Percentiles rank a stretch among this genome's conserved stretches.
phyloP scores from a whole-genome alignment of 2,113 vertebrate species.

The Pimephales promelas region DNA sequence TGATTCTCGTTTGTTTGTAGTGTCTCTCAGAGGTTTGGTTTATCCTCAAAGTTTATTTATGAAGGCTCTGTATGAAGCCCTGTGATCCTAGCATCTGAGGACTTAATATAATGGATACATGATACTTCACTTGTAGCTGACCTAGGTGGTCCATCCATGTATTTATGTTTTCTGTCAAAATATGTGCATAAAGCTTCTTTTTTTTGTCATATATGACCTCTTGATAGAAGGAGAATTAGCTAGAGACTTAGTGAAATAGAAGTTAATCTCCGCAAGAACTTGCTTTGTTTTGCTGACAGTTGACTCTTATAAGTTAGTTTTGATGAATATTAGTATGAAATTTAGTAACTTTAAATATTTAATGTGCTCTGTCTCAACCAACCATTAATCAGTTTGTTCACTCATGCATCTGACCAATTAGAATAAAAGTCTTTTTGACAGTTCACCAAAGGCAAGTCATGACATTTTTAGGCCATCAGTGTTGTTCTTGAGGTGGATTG shows the following conservation, averaged over 20 bases:
- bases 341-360: too few relatives aligned
- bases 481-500: constrained; percentile 33
- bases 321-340: too few relatives aligned
- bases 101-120: background rate
- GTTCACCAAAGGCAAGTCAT: constrained; percentile 43
- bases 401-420: background rate
- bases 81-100: constrained; percentile 1
- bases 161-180: background rate
- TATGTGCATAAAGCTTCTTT: background rate
- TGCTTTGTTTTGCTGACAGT: background rate
- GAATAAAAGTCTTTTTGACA: constrained; percentile 14
- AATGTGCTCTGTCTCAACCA: background rate
- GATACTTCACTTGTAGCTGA: background rate
- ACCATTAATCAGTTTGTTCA: constrained; percentile 35
- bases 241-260: background rate
- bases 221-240: background rate
- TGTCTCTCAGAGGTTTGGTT: constrained; percentile 18
- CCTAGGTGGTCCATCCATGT: background rate
- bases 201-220: constrained; percentile 11
- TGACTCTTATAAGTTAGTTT: background rate
- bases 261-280: background rate
- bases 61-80: background rate
- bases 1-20: constrained; percentile 22
- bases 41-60: constrained; percentile 17
- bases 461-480: constrained; percentile 52